These are phyloP conservation scores for Chymomyza caudatula DNA, from an alignment of 2,888 invertebrate genomes.

Conservation along the genomic window DNA sequence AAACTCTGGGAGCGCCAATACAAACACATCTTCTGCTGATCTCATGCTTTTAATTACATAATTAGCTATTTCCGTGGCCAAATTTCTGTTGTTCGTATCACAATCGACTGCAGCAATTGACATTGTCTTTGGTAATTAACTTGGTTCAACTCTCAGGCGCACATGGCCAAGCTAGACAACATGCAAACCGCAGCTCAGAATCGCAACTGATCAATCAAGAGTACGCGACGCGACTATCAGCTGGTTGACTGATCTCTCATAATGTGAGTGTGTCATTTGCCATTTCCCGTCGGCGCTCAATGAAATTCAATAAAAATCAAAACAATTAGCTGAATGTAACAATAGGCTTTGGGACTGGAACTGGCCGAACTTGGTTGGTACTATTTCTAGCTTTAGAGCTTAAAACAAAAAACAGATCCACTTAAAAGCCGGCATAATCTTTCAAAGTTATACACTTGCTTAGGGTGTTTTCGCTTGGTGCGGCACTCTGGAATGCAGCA, in stretches of 20 bases:
- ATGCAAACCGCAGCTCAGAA: slow-evolving; percentile 48
- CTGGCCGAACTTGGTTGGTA: neutral
- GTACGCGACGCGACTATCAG: neutral
- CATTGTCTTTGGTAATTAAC: neutral
- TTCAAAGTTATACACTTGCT: too few species aligned
- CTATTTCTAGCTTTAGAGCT: neutral
- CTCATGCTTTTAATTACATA: slow-evolving; percentile 54
- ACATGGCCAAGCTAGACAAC: slow-evolving; percentile 41
- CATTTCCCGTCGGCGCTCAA: slow-evolving; percentile 41
- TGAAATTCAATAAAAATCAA: slow-evolving; percentile 63
- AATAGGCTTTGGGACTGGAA: slow-evolving; percentile 18
- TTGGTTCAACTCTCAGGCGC: neutral
- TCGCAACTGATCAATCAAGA: slow-evolving; percentile 43
- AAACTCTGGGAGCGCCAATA: neutral
- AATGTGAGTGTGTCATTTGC: slow-evolving; percentile 25
- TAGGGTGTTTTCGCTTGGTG: neutral
- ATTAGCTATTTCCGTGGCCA: slow-evolving; percentile 72
- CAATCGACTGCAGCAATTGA: slow-evolving; percentile 17
- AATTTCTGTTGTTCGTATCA: slow-evolving; percentile 40
- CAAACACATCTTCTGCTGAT: slow-evolving; percentile 18
- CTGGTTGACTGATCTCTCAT: neutral
- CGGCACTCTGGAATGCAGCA: neutral
- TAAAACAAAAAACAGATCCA: neutral
- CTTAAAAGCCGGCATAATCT: neutral
- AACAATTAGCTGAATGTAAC: slow-evolving; percentile 59